phyloP scores from a whole-genome alignment of 2,113 vertebrate genomes.

The Zosterops japonicus region DNA sequence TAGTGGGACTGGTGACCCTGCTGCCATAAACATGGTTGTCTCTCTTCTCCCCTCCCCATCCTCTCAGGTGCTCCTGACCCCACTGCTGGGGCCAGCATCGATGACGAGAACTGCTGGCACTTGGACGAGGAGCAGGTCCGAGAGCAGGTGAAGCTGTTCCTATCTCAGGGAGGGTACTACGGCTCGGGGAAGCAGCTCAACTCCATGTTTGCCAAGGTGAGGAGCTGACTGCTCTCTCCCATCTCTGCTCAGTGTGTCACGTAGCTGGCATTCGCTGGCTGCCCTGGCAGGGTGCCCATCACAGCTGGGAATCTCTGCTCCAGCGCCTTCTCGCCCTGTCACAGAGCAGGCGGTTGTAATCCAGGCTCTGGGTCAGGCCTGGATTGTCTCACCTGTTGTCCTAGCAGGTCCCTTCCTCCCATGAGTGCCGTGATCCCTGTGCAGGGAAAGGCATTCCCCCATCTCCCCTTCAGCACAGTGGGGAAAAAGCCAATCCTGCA shows the following conservation, averaged over 20 bases:
- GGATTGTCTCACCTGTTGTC: not conserved
- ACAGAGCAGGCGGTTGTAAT: not conserved
- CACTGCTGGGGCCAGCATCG: slow-evolving; percentile 95
- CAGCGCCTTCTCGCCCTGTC: slow-evolving; percentile 33
- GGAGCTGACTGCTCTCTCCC: not conserved
- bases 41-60: not conserved
- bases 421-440: accelerated
- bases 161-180: slow-evolving; percentile 97
- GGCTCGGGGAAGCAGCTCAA: slow-evolving; percentile 98
- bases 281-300: slow-evolving; percentile 28
- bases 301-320: slow-evolving; percentile 59
- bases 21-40: not conserved
- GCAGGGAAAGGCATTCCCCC: not conserved
- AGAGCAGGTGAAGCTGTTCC: slow-evolving; percentile 97
- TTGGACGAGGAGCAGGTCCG: slow-evolving; percentile 97
- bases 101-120: slow-evolving; percentile 99
- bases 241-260: not conserved
- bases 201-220: slow-evolving; percentile 99
- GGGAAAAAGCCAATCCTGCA: not conserved
- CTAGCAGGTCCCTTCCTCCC: not conserved
- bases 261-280: not conserved
- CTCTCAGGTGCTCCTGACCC: slow-evolving; percentile 91
- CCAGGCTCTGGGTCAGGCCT: slow-evolving; percentile 45
- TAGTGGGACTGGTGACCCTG: not conserved
- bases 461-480: not conserved